Conservation (phyloP, 2,888 invertebrate species). For the Phorcus lineatus region DNA sequence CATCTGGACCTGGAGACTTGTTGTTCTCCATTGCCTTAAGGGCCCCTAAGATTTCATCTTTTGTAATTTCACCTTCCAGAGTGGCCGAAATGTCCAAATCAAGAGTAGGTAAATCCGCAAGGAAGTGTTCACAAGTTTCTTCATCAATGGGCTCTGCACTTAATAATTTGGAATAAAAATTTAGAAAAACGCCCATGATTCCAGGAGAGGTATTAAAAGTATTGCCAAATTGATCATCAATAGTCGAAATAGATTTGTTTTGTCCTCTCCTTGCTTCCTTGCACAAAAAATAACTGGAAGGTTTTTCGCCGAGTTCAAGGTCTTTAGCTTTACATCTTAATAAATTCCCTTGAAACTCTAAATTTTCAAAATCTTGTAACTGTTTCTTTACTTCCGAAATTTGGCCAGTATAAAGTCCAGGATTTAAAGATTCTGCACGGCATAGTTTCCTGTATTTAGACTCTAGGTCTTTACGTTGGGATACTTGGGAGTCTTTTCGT, state of each 20-base stretch:
- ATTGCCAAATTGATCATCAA: neutral
- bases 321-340: slow-evolving; percentile 19
- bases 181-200: slow-evolving; percentile 1
- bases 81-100: neutral
- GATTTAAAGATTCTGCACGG: neutral
- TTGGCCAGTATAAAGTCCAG: neutral
- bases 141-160: slow-evolving; percentile 18
- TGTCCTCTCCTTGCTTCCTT: slow-evolving; percentile 17
- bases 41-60: slow-evolving; percentile 14
- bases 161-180: slow-evolving; percentile 21
- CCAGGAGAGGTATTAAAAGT: neutral
- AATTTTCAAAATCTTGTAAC: neutral
- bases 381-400: slow-evolving; percentile 9
- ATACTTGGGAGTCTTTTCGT: neutral
- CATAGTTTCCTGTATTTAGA: neutral
- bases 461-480: neutral
- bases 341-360: neutral
- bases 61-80: slow-evolving; percentile 6
- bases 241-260: slow-evolving; percentile 13
- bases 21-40: slow-evolving; percentile 37
- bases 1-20: slow-evolving; percentile 48
- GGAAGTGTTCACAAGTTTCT: neutral
- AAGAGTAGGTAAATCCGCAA: slow-evolving; percentile 22
- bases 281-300: slow-evolving; percentile 27
- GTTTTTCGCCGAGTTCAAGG: slow-evolving; percentile 16